Percentiles rank a stretch among this genome's conserved stretches.
phyloP scores from a whole-genome alignment of 2,113 vertebrate species.

The Sylvia atricapilla region DNA sequence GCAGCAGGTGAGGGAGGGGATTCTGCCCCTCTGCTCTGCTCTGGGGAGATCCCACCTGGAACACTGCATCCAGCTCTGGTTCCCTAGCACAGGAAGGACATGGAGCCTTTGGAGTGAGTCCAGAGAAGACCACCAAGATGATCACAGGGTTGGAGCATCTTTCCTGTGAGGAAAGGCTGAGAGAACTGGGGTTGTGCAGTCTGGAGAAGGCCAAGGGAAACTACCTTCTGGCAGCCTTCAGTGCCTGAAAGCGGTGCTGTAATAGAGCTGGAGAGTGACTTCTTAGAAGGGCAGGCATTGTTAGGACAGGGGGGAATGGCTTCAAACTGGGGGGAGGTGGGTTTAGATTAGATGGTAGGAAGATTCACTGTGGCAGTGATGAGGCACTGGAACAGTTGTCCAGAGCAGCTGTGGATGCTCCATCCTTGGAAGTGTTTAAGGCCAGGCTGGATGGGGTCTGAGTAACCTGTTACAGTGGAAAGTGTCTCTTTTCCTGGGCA shows the following conservation, averaged over 20 bases:
- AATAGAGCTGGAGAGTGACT: background rate
- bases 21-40: background rate
- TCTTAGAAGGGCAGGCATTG: background rate
- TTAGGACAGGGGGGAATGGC: background rate
- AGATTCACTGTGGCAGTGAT: background rate
- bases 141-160: background rate
- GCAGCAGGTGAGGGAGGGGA: background rate
- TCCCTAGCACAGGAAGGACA: background rate
- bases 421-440: background rate
- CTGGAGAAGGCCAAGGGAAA: background rate
- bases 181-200: background rate
- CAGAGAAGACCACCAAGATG: background rate
- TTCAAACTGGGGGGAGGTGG: background rate
- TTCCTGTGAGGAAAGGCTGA: background rate
- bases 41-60: background rate
- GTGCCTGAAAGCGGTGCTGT: background rate
- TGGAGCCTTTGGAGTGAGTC: accelerated
- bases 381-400: background rate
- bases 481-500: background rate
- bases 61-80: background rate
- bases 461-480: background rate
- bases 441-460: background rate
- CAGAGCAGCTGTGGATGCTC: background rate
- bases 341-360: background rate
- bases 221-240: background rate